Percentiles rank a stretch among this genome's conserved stretches.
phyloP scores from a whole-genome alignment of 2,113 vertebrate species.

The Sinocyclocheilus grahami region DNA sequence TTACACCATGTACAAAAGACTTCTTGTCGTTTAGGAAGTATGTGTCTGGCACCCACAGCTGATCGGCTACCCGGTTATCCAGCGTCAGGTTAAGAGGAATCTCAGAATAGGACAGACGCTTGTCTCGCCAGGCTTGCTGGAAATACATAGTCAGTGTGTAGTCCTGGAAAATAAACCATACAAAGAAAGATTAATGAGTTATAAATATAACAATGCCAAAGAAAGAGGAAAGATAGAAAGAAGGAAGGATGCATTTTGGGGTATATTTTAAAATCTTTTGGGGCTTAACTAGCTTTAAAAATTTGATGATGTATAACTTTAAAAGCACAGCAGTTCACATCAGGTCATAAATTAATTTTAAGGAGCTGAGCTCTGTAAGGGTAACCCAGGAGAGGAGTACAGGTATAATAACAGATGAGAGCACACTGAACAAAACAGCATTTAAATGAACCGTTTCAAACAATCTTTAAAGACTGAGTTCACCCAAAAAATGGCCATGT shows the following conservation, averaged over 20 bases:
- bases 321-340: slow-evolving; percentile 1
- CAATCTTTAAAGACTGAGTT: not conserved
- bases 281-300: slow-evolving; percentile 62
- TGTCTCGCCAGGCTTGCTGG: slow-evolving; percentile 97
- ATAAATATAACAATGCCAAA: not conserved
- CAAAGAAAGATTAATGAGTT: not conserved
- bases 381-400: not conserved
- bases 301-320: slow-evolving; percentile 59
- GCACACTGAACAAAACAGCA: not conserved
- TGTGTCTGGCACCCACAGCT: slow-evolving; percentile 97
- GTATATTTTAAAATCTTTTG: slow-evolving; percentile 42
- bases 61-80: slow-evolving; percentile 97
- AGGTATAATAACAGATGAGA: not conserved
- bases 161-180: slow-evolving; percentile 79
- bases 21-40: slow-evolving; percentile 99
- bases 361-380: not conserved
- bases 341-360: slow-evolving; percentile 1
- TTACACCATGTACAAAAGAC: slow-evolving; percentile 96
- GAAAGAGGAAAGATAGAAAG: not conserved
- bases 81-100: slow-evolving; percentile 96
- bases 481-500: not conserved
- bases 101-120: slow-evolving; percentile 94
- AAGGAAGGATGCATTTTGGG: not conserved
- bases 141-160: slow-evolving; percentile 99
- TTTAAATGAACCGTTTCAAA: not conserved